Evolutionary conservation across 2,888 invertebrate species (phyloP).

Genomic region (Slavum lentiscoides): DNA sequence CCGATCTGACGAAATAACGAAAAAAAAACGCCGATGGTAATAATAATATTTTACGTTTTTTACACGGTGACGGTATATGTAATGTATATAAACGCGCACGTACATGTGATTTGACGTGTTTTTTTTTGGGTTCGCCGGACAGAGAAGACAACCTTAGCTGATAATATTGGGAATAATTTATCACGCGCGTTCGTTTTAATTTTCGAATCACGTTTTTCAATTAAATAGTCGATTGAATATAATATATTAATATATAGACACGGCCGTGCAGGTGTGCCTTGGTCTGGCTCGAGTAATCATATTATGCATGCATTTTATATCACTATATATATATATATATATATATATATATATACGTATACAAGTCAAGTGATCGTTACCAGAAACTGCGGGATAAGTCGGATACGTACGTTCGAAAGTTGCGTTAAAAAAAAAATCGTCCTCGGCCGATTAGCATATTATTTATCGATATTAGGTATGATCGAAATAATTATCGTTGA

Average conservation of each 20-base stretch:
- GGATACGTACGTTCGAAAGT: slow-evolving; percentile 1
- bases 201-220: slow-evolving; percentile 30
- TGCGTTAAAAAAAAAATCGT: slow-evolving; percentile 6
- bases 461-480: no score
- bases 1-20: no score
- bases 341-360: no score
- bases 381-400: neutral
- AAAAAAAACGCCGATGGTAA: no score
- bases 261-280: neutral
- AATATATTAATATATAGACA: no score
- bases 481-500: no score
- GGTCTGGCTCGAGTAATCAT: neutral
- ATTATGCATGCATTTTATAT: no score
- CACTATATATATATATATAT: no score
- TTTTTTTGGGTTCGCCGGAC: neutral
- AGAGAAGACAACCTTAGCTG: neutral
- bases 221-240: neutral
- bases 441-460: slow-evolving; percentile 17
- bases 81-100: no score
- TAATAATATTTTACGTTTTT: no score
- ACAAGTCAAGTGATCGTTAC: neutral
- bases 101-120: no score
- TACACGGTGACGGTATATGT: no score
- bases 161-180: neutral
- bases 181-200: neutral